Evolutionary conservation across 1,140 invertebrate genomes (phyloP).

Genomic region (Gryllus bimaculatus): DNA sequence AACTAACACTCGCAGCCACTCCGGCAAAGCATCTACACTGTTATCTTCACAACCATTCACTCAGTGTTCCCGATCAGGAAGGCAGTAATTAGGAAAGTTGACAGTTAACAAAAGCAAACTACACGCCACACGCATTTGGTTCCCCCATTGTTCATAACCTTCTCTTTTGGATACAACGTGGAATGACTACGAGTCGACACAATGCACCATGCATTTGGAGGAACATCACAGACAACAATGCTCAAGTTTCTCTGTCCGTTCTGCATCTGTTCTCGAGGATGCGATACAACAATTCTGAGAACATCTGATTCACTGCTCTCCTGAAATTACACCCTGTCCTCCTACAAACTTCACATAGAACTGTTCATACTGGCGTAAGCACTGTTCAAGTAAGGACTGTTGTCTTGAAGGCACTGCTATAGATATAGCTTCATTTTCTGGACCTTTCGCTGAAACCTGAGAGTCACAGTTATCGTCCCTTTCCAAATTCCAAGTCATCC

Average conservation of each 20-base stretch:
- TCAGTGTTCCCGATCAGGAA: slow-evolving; percentile 28
- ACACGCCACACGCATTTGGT: slow-evolving; percentile 52
- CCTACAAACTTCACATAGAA: slow-evolving; percentile 53
- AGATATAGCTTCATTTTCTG: background rate
- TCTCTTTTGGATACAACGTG: too few relatives aligned
- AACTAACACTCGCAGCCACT: slow-evolving; percentile 64
- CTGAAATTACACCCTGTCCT: slow-evolving; percentile 35
- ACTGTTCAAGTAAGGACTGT: slow-evolving; percentile 47
- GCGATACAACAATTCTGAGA: slow-evolving; percentile 32
- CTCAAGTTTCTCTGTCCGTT: slow-evolving; percentile 39
- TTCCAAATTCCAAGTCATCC: background rate
- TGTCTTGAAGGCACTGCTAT: slow-evolving; percentile 15
- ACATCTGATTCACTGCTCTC: slow-evolving; percentile 35
- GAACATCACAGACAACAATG: slow-evolving; percentile 27
- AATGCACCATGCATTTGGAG: slow-evolving; percentile 22
- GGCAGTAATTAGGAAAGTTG: slow-evolving; percentile 64
- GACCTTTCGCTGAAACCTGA: background rate
- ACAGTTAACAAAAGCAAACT: slow-evolving; percentile 68
- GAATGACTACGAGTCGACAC: background rate
- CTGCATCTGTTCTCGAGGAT: slow-evolving; percentile 34
- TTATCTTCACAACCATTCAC: background rate
- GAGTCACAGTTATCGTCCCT: background rate
- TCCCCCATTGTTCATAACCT: slow-evolving; percentile 35
- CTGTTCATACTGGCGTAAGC: slow-evolving; percentile 55
- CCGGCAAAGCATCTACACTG: slow-evolving; percentile 41